Evolutionary conservation across 2,888 invertebrate genomes (phyloP).

Genomic region (Bedellia somnulentella): DNA sequence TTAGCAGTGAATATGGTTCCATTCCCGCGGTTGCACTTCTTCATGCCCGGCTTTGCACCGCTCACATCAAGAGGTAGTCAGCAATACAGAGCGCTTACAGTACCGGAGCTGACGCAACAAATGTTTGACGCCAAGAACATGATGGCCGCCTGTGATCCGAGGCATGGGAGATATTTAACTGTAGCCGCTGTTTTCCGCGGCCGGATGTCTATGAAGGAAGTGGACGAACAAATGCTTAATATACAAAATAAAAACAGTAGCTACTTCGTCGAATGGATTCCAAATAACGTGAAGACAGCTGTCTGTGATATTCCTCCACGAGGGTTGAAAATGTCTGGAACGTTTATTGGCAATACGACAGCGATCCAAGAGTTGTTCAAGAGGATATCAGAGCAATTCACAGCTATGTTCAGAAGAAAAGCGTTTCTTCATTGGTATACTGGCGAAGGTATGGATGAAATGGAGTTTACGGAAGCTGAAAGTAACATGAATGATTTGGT

Average conservation of each 20-base stretch:
- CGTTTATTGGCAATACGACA: constrained; percentile 85
- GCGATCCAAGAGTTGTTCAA: constrained; percentile 87
- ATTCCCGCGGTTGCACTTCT: constrained; percentile 67
- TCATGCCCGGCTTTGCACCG: constrained; percentile 66
- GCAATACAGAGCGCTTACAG: constrained; percentile 86
- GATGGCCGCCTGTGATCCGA: constrained; percentile 91
- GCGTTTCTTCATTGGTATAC: constrained; percentile 97
- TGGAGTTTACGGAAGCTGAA: constrained; percentile 91
- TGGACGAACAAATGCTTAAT: constrained; percentile 76
- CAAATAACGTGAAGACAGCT: constrained; percentile 76
- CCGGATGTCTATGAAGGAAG: constrained; percentile 92
- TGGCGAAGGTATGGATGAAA: constrained; percentile 90
- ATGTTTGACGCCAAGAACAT: constrained; percentile 71
- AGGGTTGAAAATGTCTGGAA: constrained; percentile 82
- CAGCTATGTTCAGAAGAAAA: constrained; percentile 92
- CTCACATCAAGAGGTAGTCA: constrained; percentile 80
- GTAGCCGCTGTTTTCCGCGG: constrained; percentile 89
- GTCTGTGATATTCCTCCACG: constrained; percentile 78
- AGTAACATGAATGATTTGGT: constrained; percentile 79
- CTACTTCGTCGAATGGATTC: constrained; percentile 82
- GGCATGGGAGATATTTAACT: constrained; percentile 86
- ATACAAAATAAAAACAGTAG: constrained; percentile 78
- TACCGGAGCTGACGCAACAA: constrained; percentile 78
- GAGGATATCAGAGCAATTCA: constrained; percentile 82
- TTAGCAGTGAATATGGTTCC: constrained; percentile 57